Evolutionary conservation across 2,113 vertebrate genomes (phyloP), one percentile per base, ranked within the genome.

Genomic region (Carassius gibelio): DNA sequence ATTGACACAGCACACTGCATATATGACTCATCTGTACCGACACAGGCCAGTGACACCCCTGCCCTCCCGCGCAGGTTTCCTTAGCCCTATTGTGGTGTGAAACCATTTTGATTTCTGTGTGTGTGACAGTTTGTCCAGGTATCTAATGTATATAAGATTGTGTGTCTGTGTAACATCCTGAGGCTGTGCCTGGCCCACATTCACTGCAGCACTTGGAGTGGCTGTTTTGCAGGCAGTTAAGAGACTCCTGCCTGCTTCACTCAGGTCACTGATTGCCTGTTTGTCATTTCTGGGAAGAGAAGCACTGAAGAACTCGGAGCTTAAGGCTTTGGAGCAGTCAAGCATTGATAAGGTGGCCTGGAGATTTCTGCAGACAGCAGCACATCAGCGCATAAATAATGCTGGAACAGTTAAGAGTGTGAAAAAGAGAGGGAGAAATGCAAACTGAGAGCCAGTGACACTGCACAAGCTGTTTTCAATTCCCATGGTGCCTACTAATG

Each of bases 11-110:
- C 83, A 87, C 78, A 80, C 68, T 87, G 64, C n/a, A 36, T 74
- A 87, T 91, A 87, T 91, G 91, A 91, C 55, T 91, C 91, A 91
- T 89, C 75, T 30, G 81, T 91, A 69, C 89, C 89, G 36, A 78
- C 88, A 77, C 66, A 79, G 78, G 77, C 77, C 69, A 86, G 80
- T 68, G 86, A 89, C 87, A 91, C 85, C 71, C 50, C 84, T 78
- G 81, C 80, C 87, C 85, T 81, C 85, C 84, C 84, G 50, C 64
- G 14, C 85, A 83, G 38, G 72, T 88, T 88, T 89, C 78, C 79
- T 83, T 57, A 59, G 34, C 52, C 30, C 76, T 50, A 2, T 75
- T 72, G 26, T 52, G 50, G 17, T 15, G 34, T 62, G 68, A 81
- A 81, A 83, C 75, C 83, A 13, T 68, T 75, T 50, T 42, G 30